Evolutionary conservation across 2,888 invertebrate species (phyloP), one percentile per base, ranked within the genome.

Genomic region (Drosophila kuntzei): DNA sequence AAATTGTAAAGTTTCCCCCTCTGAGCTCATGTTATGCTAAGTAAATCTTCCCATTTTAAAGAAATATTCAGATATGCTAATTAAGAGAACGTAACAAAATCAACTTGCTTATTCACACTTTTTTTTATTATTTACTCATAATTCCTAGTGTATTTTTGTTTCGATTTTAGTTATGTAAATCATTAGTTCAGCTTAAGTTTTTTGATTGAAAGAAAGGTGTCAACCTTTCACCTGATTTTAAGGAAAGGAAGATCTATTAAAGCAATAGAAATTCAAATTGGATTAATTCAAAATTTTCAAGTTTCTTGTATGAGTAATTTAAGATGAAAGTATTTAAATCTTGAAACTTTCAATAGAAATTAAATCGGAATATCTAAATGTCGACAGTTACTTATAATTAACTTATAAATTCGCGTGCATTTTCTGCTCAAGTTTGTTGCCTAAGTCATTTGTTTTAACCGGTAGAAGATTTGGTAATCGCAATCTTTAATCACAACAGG

Each of bases 401-500:
- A 36, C 9, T n/a, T 6, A 37, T 59, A 20, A 44, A 25, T 27
- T 34, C 9, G 11, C 27, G 1, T 37, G 9, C 5, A n/a, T 46
- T 22, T 37, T 47, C 20, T 5, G 14, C 41, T 44, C n/a, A 37
- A 46, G 32, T 37, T 66, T 36, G 25, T 46, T 6, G 18, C 49
- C 20, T 46, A 8, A 59, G 50, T 64, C 50, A 53, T 60, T 64
- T 50, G 37, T 36, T 47, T 73, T 12, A 47, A 25, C 44, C 18
- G n/a, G 7, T 12, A 11, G 20, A 22, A 14, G 14, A 11, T 55
- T 27, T 37, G 46, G 7, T 22, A 44, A 34, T 44, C 27, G 18
- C 20, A 18, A 44, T 32, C 22, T 36, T 34, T 22, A 25, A 57
- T n/a, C 27, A 34, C 39, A 74, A 43, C 64, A 74, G 74, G 71